Evolutionary conservation across 1,140 invertebrate species (phyloP).

Genomic region (Lepidotrigona ventralis): DNA sequence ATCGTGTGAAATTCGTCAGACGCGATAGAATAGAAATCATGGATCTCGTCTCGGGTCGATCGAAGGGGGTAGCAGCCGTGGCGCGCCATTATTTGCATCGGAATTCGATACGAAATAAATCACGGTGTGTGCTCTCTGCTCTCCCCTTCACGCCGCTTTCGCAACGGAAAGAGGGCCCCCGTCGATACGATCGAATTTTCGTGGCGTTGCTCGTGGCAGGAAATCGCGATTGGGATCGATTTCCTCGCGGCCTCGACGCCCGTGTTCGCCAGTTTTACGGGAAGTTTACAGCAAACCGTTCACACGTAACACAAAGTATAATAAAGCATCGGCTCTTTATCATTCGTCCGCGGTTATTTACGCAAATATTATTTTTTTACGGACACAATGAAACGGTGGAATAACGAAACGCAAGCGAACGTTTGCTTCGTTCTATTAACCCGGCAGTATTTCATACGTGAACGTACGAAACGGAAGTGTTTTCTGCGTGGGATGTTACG

Average conservation of each 20-base stretch:
- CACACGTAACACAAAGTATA: not conserved
- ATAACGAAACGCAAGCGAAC: no score
- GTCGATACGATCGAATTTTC: slow-evolving; percentile 26
- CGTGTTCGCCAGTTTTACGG: not conserved
- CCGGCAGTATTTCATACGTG: no score
- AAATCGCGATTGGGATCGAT: slow-evolving; percentile 6
- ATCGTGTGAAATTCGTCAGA: slow-evolving; percentile 39
- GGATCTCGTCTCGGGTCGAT: not conserved
- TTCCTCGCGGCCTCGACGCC: slow-evolving; percentile 1
- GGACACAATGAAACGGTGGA: no score
- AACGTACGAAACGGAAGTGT: no score
- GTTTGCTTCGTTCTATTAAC: no score
- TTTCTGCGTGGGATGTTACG: no score
- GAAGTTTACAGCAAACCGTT: not conserved
- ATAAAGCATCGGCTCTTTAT: not conserved
- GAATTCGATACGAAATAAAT: slow-evolving; percentile 4
- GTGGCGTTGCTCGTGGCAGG: slow-evolving; percentile 6
- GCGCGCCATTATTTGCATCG: slow-evolving; percentile 18
- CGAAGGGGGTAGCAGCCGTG: not conserved
- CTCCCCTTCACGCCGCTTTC: not conserved
- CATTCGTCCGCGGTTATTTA: not conserved
- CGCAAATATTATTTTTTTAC: not conserved
- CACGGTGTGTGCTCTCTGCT: not conserved
- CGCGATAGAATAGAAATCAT: slow-evolving; percentile 34
- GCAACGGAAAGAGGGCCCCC: not conserved